phyloP scores from a whole-genome alignment of 2,797 vertebrate genomes.

The Ctenochaetus hawaiiensis region DNA sequence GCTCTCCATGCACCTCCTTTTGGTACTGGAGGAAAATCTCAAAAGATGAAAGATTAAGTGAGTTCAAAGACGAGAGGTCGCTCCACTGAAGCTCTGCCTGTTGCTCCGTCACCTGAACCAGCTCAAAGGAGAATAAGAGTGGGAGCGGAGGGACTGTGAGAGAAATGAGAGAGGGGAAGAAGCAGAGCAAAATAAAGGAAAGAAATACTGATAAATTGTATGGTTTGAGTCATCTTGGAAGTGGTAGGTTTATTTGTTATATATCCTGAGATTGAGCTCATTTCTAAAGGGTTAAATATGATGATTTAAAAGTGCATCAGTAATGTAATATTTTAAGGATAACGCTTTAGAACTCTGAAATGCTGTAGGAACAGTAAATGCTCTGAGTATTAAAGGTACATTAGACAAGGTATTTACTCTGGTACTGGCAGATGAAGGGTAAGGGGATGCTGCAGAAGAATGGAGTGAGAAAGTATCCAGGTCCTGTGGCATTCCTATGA shows the following conservation, averaged over 20 bases:
- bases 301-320: not conserved
- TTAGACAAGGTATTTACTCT: slow-evolving; percentile 83
- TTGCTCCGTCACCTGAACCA: slow-evolving; percentile 84
- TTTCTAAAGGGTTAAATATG: not conserved
- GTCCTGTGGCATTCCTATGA: slow-evolving; percentile 87
- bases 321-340: not conserved
- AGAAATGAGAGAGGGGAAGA: slow-evolving; percentile 19
- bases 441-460: slow-evolving; percentile 90
- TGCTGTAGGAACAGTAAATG: not conserved
- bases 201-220: not conserved
- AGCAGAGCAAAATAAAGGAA: not conserved
- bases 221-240: not conserved
- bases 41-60: slow-evolving; percentile 64
- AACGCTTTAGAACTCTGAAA: too few species aligned
- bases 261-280: not conserved
- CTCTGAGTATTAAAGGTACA: not conserved
- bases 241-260: not conserved
- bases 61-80: slow-evolving; percentile 69
- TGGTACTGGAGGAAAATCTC: slow-evolving; percentile 85
- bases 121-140: slow-evolving; percentile 78
- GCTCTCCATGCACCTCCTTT: slow-evolving; percentile 55
- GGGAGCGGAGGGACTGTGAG: slow-evolving; percentile 78
- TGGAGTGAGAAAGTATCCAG: slow-evolving; percentile 87
- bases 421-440: slow-evolving; percentile 92
- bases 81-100: slow-evolving; percentile 86